Conservation (phyloP, 2,113 vertebrate genomes). For the Neomonachus schauinslandi region DNA sequence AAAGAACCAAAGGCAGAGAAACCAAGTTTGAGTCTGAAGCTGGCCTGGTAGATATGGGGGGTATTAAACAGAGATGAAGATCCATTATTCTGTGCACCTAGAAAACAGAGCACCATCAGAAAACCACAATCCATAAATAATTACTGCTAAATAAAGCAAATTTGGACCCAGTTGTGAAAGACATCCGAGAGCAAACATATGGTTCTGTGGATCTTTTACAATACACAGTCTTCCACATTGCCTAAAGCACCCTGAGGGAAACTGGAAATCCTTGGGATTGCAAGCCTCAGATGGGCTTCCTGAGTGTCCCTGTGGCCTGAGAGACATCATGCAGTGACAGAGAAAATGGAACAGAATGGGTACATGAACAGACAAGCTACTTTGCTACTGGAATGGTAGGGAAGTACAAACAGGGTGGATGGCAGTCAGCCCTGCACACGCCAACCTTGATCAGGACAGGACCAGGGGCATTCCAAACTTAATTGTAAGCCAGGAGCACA, state of each 20-base stretch:
- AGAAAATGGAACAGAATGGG: neutral
- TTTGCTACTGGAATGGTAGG: neutral
- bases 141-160: neutral
- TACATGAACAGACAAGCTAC: rapidly evolving
- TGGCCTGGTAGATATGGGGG: neutral
- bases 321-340: neutral
- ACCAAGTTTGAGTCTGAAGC: neutral
- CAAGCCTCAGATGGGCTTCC: neutral
- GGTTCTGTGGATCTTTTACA: neutral
- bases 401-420: no score
- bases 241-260: neutral
- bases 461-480: neutral
- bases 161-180: neutral
- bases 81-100: neutral
- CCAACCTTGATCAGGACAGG: neutral
- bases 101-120: neutral
- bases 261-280: neutral
- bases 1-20: neutral
- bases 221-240: neutral
- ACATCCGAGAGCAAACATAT: neutral
- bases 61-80: neutral
- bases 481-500: neutral
- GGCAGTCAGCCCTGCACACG: neutral
- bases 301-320: neutral
- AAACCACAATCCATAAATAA: neutral